A percentile compares a stretch with the other conserved stretches of the same genome.
Evolutionary conservation across 2,113 vertebrate genomes (phyloP).

Genomic region (Oryzias celebensis): DNA sequence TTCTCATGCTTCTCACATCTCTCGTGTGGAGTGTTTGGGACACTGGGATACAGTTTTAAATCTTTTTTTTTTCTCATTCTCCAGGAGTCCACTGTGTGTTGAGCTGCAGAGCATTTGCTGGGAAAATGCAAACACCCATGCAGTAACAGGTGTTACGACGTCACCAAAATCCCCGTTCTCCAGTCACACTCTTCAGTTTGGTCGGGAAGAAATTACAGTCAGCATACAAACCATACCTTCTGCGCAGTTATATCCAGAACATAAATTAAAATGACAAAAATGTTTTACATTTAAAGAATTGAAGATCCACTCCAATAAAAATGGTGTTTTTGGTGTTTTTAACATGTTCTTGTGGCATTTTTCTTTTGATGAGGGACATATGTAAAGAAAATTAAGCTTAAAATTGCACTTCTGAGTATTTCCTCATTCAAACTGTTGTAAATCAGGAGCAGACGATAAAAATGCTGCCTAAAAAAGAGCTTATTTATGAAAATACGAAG

Average conservation of each 20-base stretch:
- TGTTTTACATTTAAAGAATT: too few relatives aligned
- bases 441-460: too few relatives aligned
- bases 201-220: not conserved
- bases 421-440: too few relatives aligned
- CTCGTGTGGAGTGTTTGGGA: slow-evolving; percentile 10
- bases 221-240: not conserved
- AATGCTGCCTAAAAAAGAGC: too few relatives aligned
- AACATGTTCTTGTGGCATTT: too few relatives aligned
- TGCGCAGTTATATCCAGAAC: slow-evolving; percentile 6
- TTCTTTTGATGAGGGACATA: too few relatives aligned
- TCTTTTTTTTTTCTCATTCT: slow-evolving; percentile 11
- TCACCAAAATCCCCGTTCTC: slow-evolving; percentile 13
- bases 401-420: too few relatives aligned
- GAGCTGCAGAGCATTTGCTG: slow-evolving; percentile 22
- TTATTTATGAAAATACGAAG: too few relatives aligned
- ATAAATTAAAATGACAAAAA: slow-evolving; percentile 17
- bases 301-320: too few relatives aligned
- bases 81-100: slow-evolving; percentile 12
- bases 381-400: too few relatives aligned
- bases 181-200: slow-evolving; percentile 1
- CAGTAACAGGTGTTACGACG: slow-evolving; percentile 56
- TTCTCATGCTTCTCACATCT: slow-evolving; percentile 31
- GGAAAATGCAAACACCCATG: slow-evolving; percentile 26
- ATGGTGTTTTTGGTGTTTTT: too few relatives aligned
- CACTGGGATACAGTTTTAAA: slow-evolving; percentile 12